Conservation (phyloP, 2,113 vertebrate genomes). For the Meriones unguiculatus region DNA sequence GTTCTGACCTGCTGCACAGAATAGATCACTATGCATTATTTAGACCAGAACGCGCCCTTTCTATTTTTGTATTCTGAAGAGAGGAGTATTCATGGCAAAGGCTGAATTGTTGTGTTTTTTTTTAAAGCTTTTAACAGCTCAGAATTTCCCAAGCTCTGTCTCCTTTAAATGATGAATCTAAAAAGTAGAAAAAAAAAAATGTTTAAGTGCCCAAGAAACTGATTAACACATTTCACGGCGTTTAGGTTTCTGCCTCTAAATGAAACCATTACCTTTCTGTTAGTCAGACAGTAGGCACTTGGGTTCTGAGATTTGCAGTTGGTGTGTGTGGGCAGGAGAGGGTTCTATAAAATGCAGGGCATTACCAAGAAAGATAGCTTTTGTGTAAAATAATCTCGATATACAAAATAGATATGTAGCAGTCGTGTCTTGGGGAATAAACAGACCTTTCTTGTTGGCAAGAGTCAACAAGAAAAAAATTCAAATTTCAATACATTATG, state of each 20-base stretch:
- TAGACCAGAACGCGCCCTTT: slow-evolving; percentile 51
- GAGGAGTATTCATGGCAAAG: not conserved
- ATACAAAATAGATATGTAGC: not conserved
- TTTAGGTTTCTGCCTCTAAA: slow-evolving; percentile 15
- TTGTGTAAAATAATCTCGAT: not conserved
- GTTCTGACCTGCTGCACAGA: not conserved
- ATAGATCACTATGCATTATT: slow-evolving; percentile 33
- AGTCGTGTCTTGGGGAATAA: slow-evolving; percentile 5
- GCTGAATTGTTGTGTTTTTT: not conserved
- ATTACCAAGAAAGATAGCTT: slow-evolving; percentile 10
- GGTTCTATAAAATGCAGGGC: not conserved
- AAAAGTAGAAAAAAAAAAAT: slow-evolving; percentile 41
- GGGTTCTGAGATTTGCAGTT: not conserved
- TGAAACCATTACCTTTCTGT: not conserved
- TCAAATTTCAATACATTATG: not conserved
- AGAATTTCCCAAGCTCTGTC: slow-evolving; percentile 11
- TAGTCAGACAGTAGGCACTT: not conserved
- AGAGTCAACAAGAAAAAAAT: not conserved
- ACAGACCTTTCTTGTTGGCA: slow-evolving; percentile 18
- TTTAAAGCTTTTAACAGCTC: slow-evolving; percentile 38
- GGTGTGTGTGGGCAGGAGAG: not conserved
- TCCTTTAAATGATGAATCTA: slow-evolving; percentile 56
- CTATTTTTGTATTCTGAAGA: slow-evolving; percentile 47
- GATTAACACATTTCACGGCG: not conserved
- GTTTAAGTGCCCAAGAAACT: slow-evolving; percentile 52